Evolutionary conservation across 92 coral and sea anemone genomes (phyloP).

Genomic region (Meandrina meandrites): DNA sequence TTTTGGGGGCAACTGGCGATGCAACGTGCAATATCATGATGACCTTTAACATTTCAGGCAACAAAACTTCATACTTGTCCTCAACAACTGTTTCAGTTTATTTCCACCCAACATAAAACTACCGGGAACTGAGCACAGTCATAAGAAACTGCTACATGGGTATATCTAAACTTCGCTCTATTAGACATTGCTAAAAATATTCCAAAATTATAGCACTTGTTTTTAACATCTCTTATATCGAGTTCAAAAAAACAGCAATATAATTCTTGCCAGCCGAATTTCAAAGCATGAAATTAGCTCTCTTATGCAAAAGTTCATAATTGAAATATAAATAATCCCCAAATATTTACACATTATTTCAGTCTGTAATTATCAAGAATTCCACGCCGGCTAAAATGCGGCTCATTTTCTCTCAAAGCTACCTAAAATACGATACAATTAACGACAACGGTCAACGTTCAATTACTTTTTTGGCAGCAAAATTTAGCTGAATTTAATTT

Average conservation of each 20-base stretch:
- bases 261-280: not conserved
- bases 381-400: not conserved
- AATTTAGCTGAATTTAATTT: not conserved
- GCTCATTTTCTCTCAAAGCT: not conserved
- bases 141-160: not conserved
- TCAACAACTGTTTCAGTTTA: not conserved
- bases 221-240: not conserved
- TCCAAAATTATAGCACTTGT: not conserved
- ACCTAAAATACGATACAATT: not conserved
- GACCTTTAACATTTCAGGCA: not conserved
- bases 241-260: conserved; percentile 7
- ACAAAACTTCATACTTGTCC: not conserved
- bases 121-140: not conserved
- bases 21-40: too few species aligned
- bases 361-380: not conserved
- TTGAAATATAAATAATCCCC: not conserved
- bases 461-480: not conserved
- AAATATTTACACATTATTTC: conserved; percentile 6
- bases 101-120: conserved; percentile 3
- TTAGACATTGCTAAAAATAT: not conserved
- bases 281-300: too few species aligned
- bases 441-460: not conserved
- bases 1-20: too few species aligned
- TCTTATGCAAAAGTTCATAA: not conserved
- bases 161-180: not conserved